These are phyloP conservation scores for Cettia cetti DNA, from an alignment of 2,113 vertebrate species.

Conservation along the genomic window DNA sequence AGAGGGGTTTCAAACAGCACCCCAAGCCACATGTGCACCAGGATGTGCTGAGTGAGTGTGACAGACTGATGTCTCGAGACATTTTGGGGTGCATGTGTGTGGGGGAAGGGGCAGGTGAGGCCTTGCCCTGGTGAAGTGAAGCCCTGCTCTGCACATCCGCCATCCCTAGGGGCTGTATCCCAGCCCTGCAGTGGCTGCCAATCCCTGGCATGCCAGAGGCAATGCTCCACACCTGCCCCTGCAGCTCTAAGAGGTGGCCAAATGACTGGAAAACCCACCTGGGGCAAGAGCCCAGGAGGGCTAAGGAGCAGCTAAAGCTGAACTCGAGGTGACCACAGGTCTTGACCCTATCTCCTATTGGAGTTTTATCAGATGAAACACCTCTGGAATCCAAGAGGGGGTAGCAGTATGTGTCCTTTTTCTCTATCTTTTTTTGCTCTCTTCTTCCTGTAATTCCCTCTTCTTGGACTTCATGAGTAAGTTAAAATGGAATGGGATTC, in stretches of 20 bases:
- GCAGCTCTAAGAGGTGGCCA: background rate
- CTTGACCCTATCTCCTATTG: background rate
- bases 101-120: background rate
- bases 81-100: background rate
- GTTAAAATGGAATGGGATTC: too few relatives aligned
- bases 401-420: background rate
- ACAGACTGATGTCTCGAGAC: background rate
- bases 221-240: background rate
- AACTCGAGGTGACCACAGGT: background rate
- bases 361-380: background rate
- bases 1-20: background rate
- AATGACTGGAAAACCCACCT: background rate
- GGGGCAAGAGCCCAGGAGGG: background rate
- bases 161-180: background rate
- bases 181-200: too few relatives aligned
- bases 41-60: background rate
- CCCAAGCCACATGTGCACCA: background rate
- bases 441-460: background rate
- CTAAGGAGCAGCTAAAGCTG: background rate
- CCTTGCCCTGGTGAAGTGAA: background rate
- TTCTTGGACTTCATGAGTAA: too few relatives aligned
- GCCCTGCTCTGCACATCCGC: background rate
- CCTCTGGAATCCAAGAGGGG: background rate
- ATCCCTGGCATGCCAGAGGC: too few relatives aligned
- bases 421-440: background rate